phyloP scores from a whole-genome alignment of 2,113 vertebrate genomes.

The Stegastes partitus region DNA sequence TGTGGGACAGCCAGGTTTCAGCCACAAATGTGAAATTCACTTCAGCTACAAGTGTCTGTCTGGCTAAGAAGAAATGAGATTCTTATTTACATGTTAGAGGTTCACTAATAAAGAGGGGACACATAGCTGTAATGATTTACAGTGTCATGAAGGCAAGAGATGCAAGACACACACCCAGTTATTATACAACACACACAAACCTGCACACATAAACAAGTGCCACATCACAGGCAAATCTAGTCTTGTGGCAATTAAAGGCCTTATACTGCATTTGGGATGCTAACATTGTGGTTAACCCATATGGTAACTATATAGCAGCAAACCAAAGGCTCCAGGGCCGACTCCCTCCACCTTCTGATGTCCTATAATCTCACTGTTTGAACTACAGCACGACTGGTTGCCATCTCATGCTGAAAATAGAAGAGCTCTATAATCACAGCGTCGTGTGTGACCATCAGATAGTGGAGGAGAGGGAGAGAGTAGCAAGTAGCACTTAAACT shows the following conservation, averaged over 20 bases:
- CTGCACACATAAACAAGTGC: neutral
- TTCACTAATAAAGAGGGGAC: accelerated
- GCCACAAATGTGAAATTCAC: no score
- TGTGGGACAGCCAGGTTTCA: no score
- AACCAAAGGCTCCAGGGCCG: conserved; percentile 41
- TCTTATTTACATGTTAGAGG: neutral
- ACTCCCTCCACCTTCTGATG: conserved; percentile 42
- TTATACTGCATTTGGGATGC: conserved; percentile 1
- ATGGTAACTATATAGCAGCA: conserved; percentile 45
- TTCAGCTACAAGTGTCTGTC: neutral
- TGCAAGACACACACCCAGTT: neutral
- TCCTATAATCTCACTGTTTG: conserved; percentile 67
- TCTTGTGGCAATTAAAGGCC: conserved; percentile 37
- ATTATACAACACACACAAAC: neutral
- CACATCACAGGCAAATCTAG: conserved; percentile 35
- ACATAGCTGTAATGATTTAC: neutral
- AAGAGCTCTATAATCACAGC: conserved; percentile 69
- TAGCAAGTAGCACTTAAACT: conserved; percentile 53
- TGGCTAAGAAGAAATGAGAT: neutral
- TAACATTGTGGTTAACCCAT: conserved; percentile 1
- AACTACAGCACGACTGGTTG: conserved; percentile 15
- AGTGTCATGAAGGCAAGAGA: neutral
- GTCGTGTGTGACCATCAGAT: conserved; percentile 22
- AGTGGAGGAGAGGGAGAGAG: neutral
- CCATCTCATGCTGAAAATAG: conserved; percentile 52